Percentiles rank a stretch among this genome's conserved stretches.
These are phyloP conservation scores for Pseudomyrmex dendroicus DNA, from an alignment of 1,140 invertebrate species.

Conservation along the genomic window DNA sequence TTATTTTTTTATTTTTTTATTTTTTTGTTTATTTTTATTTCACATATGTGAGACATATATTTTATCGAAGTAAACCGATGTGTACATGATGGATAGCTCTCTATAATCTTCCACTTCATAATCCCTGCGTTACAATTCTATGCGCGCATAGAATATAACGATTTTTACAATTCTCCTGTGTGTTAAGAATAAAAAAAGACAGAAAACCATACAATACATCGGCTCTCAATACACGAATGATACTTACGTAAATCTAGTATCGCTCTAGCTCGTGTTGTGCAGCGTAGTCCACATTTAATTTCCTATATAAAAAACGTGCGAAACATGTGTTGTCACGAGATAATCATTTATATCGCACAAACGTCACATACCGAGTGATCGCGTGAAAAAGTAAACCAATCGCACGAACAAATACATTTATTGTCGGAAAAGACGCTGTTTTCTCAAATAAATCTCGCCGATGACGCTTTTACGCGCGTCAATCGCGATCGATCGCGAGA, in stretches of 20 bases:
- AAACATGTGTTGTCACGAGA: conserved; percentile 25
- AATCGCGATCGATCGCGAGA: conserved; percentile 47
- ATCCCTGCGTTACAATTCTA: conserved; percentile 32
- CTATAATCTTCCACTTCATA: conserved; percentile 29
- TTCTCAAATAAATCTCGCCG: conserved; percentile 45
- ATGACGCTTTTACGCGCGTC: conserved; percentile 39
- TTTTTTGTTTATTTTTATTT: neutral
- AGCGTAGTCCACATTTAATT: conserved; percentile 58
- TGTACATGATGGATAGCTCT: conserved; percentile 17
- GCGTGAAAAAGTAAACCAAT: neutral
- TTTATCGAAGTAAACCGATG: neutral
- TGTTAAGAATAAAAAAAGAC: conserved; percentile 8
- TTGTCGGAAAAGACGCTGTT: conserved; percentile 30
- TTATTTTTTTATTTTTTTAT: too few relatives aligned
- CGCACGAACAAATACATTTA: conserved; percentile 28
- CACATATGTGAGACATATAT: neutral
- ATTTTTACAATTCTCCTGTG: conserved; percentile 45
- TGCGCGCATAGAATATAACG: conserved; percentile 42
- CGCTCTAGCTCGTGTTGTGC: conserved; percentile 31
- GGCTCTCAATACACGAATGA: conserved; percentile 50
- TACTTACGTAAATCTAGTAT: conserved; percentile 58
- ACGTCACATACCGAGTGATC: conserved; percentile 32
- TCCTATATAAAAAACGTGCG: conserved; percentile 37
- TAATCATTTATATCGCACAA: conserved; percentile 26
- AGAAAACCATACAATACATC: conserved; percentile 34